Evolutionary conservation across 1,140 invertebrate genomes (phyloP).

Genomic region (Drosophila yakuba): DNA sequence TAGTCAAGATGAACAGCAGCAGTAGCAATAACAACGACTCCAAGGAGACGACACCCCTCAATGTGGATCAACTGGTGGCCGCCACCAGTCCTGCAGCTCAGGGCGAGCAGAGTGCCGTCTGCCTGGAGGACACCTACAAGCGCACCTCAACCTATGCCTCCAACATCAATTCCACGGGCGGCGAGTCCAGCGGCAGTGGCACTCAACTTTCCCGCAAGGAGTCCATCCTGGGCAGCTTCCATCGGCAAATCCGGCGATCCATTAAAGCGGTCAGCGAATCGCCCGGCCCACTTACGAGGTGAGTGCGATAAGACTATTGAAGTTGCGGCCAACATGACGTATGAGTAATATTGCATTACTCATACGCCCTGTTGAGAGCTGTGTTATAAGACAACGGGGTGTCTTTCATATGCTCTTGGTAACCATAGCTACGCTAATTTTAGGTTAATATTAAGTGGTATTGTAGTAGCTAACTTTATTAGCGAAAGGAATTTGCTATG

Average conservation of each 20-base stretch:
- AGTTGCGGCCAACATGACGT: not conserved
- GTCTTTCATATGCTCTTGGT: not conserved
- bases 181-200: conserved; percentile 68
- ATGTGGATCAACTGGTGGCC: conserved; percentile 53
- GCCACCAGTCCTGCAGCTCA: conserved; percentile 5
- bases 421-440: not conserved
- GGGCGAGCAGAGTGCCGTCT: conserved; percentile 3
- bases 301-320: conserved; percentile 42
- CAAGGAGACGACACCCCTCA: conserved; percentile 48
- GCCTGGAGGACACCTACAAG: conserved; percentile 51
- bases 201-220: conserved; percentile 76
- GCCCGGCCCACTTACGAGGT: conserved; percentile 81
- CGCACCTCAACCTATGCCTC: conserved; percentile 67
- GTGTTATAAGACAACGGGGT: not conserved
- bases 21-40: conserved; percentile 36
- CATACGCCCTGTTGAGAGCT: conserved; percentile 43
- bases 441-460: conserved; percentile 1
- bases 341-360: conserved; percentile 23
- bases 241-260: conserved; percentile 86
- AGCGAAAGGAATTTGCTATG: not conserved
- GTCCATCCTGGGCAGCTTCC: conserved; percentile 85
- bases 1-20: conserved; percentile 59
- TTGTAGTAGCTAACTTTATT: not conserved
- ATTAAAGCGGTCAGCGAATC: conserved; percentile 85
- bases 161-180: conserved; percentile 69